phyloP scores from a whole-genome alignment of 1,140 invertebrate genomes.

The Thrips palmi region DNA sequence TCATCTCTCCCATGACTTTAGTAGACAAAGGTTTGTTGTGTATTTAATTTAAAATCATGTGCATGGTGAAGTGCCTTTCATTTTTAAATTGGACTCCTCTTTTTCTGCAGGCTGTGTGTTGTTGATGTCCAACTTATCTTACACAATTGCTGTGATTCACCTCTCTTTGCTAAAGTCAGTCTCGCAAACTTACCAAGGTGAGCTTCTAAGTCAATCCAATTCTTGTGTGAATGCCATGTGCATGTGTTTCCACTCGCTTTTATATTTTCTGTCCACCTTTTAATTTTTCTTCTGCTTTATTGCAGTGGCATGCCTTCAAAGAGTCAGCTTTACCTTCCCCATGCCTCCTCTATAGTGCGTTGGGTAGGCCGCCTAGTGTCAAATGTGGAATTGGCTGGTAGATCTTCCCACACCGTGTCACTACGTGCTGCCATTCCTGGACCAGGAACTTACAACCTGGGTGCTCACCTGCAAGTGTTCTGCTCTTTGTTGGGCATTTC shows the following conservation, averaged over 20 bases:
- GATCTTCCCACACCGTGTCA: no score
- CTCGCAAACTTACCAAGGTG: conserved; percentile 7
- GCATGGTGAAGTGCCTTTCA: background rate
- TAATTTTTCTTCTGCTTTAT: no score
- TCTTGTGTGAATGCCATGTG: no score
- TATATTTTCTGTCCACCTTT: no score
- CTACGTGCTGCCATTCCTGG: no score
- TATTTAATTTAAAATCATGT: conserved; percentile 2
- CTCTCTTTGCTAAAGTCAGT: conserved; percentile 15
- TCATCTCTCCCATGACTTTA: conserved; percentile 22
- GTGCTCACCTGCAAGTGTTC: no score
- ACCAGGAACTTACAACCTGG: no score
- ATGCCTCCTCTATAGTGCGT: conserved; percentile 8
- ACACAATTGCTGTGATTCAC: conserved; percentile 14
- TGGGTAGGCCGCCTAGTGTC: no score
- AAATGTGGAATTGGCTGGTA: no score
- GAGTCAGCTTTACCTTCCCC: conserved; percentile 3
- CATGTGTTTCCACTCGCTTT: no score
- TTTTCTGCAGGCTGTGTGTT: conserved; percentile 12
- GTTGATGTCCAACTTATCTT: conserved; percentile 12
- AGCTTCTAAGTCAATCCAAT: conserved; percentile 5
- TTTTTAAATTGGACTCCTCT: conserved; percentile 2
- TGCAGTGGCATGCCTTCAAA: conserved; percentile 13
- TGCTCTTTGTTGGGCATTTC: no score
- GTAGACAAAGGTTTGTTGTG: conserved; percentile 15